Base-by-base conservation (phyloP, 2,797 vertebrate genomes). In the Melanotaenia boesemani region DNA sequence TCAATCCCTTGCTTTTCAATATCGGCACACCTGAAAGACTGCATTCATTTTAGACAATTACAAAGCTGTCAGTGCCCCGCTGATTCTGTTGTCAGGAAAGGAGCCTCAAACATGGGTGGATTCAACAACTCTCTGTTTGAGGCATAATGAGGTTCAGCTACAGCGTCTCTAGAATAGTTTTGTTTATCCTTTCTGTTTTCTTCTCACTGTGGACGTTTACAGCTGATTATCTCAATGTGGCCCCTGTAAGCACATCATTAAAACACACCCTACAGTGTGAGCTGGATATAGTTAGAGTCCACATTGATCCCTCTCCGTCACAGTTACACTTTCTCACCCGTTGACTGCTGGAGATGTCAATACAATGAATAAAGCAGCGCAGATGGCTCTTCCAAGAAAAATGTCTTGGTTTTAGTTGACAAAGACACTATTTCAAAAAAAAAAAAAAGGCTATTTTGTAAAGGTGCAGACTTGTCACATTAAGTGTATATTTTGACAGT, bases 301-400 rank as follows among this genome's bases (percentile, higher is more conserved):
- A 60, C 70, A 85, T 82, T 80, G 83, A 87, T 84, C 79, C 69
- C 56, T 79, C 76, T 68, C 74, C 74, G 62, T 75, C 72, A 76
- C 52, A 59, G 57, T 80, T 66, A 63, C 70, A 64, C 76, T 74
- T 67, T 37, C 65, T 69, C 77, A 63, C 77, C 76, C 6, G 67
- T 52, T 18, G 65, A 76, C 46, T 39, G 60, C 83, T 64, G 67
- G 57, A 71, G 74, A 64, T 54, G 18, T 69, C 34, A 34, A 55
- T 61, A 22, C 63, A 24, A 64, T 56, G 54, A 75, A 63, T 64
- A 74, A 74, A 70, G 70, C 39, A 9, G 57, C 70, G 61, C 68
- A 77, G 76, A 80, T 66, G 78, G 68, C 69, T 84, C 36, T 3
- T 55, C 68, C 12, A 41, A 18, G 11, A 73, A 66, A 37, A 30